Conservation (phyloP, 2,888 invertebrate genomes). For the Gastracanthus pulcherrimus region DNA sequence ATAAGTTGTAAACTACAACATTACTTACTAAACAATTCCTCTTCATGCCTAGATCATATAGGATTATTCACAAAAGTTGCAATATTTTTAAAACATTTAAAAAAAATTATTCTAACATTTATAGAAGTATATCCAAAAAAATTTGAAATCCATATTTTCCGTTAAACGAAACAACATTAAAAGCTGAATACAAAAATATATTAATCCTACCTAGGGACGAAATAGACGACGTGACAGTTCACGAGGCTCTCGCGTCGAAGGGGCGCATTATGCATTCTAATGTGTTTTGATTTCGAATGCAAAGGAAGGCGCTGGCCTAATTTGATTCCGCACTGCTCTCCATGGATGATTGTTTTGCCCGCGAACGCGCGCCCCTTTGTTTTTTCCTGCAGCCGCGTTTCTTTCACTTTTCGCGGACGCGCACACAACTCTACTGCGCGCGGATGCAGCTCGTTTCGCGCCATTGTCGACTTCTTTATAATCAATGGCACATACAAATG, state of each 20-base stretch:
- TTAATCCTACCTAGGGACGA: too few relatives aligned
- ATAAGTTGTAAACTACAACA: too few relatives aligned
- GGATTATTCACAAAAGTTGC: not conserved
- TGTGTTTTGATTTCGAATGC: constrained; percentile 1
- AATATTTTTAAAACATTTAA: not conserved
- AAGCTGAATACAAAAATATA: too few relatives aligned
- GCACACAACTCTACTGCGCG: not conserved
- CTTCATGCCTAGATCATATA: too few relatives aligned
- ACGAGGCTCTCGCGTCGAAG: not conserved
- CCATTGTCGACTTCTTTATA: not conserved
- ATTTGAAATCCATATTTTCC: not conserved
- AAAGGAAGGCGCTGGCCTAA: not conserved
- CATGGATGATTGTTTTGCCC: not conserved
- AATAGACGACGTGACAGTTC: too few relatives aligned
- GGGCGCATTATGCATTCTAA: not conserved
- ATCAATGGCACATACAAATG: not conserved
- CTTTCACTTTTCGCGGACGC: not conserved
- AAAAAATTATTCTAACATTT: not conserved
- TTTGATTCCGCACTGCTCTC: constrained; percentile 5
- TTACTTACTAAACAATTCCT: too few relatives aligned
- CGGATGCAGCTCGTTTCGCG: not conserved
- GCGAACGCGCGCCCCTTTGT: not conserved
- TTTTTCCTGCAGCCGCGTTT: not conserved
- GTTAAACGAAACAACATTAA: too few relatives aligned
- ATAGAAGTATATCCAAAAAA: not conserved